These are phyloP conservation scores for Candidula unifasciata DNA, from an alignment of 2,888 invertebrate species.

Conservation along the genomic window DNA sequence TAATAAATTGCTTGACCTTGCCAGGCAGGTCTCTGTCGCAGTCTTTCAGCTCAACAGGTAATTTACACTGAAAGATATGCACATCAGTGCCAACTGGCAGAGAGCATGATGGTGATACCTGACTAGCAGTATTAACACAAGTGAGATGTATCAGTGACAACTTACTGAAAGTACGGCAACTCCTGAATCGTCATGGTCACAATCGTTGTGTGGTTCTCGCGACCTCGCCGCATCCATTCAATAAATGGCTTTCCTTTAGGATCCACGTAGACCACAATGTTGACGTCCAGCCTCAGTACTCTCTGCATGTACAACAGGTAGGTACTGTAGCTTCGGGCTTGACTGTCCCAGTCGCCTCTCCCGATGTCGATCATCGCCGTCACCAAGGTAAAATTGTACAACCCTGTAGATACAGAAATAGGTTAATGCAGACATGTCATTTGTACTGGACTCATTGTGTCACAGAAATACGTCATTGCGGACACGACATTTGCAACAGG, in stretches of 20 bases:
- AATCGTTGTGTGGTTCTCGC: constrained; percentile 46
- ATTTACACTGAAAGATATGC: too few species aligned
- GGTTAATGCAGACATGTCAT: not conserved
- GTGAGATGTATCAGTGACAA: not conserved
- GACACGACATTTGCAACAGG: too few species aligned
- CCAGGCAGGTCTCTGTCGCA: too few species aligned
- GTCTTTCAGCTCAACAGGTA: too few species aligned
- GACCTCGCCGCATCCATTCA: constrained; percentile 51
- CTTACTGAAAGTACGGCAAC: constrained; percentile 50
- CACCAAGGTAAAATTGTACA: constrained; percentile 56
- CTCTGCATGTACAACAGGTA: constrained; percentile 54
- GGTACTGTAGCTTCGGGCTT: constrained; percentile 50
- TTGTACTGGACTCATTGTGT: too few species aligned
- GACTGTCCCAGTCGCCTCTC: constrained; percentile 46
- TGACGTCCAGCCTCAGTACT: constrained; percentile 54
- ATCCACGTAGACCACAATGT: constrained; percentile 55
- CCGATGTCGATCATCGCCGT: constrained; percentile 56
- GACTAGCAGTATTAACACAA: too few species aligned
- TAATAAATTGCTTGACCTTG: too few species aligned
- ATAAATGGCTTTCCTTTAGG: constrained; percentile 51
- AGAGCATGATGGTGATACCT: too few species aligned
- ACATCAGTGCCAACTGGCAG: too few species aligned
- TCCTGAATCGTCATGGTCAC: not conserved
- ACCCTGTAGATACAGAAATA: constrained; percentile 33
- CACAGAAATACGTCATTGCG: too few species aligned